These are phyloP conservation scores for Hypomesus transpacificus DNA, from an alignment of 2,113 vertebrate genomes.

Conservation along the genomic window DNA sequence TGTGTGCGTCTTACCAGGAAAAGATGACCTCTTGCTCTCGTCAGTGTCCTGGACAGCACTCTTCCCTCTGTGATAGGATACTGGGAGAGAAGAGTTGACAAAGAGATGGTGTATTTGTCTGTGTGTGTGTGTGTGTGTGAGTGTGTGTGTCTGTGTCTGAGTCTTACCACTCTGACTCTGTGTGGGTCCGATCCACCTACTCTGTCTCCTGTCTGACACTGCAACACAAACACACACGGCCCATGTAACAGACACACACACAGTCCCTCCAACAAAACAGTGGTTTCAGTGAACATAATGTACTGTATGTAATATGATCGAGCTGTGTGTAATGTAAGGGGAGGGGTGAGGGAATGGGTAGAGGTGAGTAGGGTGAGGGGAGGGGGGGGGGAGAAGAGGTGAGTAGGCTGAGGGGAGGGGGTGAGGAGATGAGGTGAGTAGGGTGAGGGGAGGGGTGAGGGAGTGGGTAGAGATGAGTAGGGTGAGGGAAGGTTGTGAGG, in stretches of 20 bases:
- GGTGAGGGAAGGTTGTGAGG: too few relatives aligned
- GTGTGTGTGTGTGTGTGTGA: constrained; percentile 1
- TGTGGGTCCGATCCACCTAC: constrained; percentile 71
- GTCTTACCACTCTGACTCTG: constrained; percentile 72
- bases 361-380: too few relatives aligned
- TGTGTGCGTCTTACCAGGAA: constrained; percentile 53
- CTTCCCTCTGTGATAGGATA: constrained; percentile 69
- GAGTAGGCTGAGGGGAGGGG: too few relatives aligned
- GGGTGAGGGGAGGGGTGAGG: too few relatives aligned
- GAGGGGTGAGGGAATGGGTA: too few relatives aligned
- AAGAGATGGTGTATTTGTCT: not conserved
- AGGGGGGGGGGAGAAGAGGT: too few relatives aligned
- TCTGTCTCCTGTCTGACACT: constrained; percentile 66
- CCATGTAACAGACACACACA: not conserved
- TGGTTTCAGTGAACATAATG: too few relatives aligned
- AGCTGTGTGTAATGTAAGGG: too few relatives aligned
- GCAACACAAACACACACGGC: constrained; percentile 24
- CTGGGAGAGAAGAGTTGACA: constrained; percentile 34
- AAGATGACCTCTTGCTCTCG: constrained; percentile 60
- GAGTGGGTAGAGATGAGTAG: too few relatives aligned
- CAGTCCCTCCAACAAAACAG: too few relatives aligned
- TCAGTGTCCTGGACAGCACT: constrained; percentile 30
- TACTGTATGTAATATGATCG: too few relatives aligned
- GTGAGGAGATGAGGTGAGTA: too few relatives aligned
- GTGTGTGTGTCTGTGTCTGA: constrained; percentile 16